Evolutionary conservation across 2,888 invertebrate species (phyloP), one percentile per base, ranked within the genome.

Genomic region (Melikaiella ostensackeni): DNA sequence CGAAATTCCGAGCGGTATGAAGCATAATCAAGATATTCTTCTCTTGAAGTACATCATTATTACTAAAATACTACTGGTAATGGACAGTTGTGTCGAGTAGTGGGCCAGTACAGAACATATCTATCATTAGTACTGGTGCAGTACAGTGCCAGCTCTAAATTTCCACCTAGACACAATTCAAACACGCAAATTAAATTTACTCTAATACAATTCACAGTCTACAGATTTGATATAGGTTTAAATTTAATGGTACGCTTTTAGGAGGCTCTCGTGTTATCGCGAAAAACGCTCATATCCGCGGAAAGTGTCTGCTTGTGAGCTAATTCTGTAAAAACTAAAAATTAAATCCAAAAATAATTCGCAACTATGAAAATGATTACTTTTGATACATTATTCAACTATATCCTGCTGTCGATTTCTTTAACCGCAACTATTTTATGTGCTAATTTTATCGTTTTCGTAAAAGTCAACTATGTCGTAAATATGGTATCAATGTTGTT

Each of bases 241-340:
- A 66, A 66, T 66, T 66, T 24, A 24, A 27, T 19, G 46, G 46
- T 66, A 66, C 19, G 66, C 46, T 66, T 46, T 66, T 30, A 66
- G 27, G 9, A 24, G 21, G 21, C 9, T 42, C 64, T 42, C 64
- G 55, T 66, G n/a, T 66, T 42, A 64, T 64, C 38, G 38, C 19
- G 3, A 55, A 55, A 24, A 66, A 46, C 27, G 13, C 64, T 42
- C 64, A 16, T 46, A 66, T 66, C 46, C 46, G 66, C 46, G 66
- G 46, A 66, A 66, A 66, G 9, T 46, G 66, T 66, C 66, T 30
- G 19, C 66, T 27, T 27, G n/a, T 66, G 46, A 66, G 16, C 3
- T 9, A 30, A 66, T 66, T 66, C 64, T 42, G 64, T 35, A 38
- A 64, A 64, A 35, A 63, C 38, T 21, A 38, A 64, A 64, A 21